A percentile compares a stretch with the other conserved stretches of the same genome.
Evolutionary conservation across 2,888 invertebrate genomes (phyloP).

Genomic region (Phortica magna): DNA sequence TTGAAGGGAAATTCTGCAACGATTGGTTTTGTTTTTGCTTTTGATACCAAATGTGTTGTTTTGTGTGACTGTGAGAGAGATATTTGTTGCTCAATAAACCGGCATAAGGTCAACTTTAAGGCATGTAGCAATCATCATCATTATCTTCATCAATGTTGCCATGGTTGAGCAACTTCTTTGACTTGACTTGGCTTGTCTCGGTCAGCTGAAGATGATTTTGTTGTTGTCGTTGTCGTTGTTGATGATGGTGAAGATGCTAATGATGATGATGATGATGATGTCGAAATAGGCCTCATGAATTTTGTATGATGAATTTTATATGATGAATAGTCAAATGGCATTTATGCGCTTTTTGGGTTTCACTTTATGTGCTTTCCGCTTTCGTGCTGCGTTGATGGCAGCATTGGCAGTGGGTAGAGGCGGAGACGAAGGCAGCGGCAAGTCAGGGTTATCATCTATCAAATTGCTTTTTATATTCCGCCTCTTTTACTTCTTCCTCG

Average conservation of each 20-base stretch:
- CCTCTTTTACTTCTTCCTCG: background rate
- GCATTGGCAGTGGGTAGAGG: no score
- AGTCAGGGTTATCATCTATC: conserved; percentile 24
- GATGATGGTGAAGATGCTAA: background rate
- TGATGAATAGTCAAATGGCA: conserved; percentile 63
- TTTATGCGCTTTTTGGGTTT: background rate
- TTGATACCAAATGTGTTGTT: no score
- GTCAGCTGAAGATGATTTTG: background rate
- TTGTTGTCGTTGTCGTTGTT: background rate
- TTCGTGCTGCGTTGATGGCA: no score
- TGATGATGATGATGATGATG: conserved; percentile 24
- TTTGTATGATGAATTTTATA: conserved; percentile 65
- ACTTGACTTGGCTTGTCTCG: background rate
- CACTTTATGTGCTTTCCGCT: background rate
- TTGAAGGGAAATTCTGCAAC: conserved; percentile 61
- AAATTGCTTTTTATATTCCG: conserved; percentile 15
- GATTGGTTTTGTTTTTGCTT: conserved; percentile 39
- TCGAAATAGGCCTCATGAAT: conserved; percentile 58
- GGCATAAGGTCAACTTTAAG: no score
- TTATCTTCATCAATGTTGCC: background rate
- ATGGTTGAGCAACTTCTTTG: background rate
- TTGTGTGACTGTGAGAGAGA: no score
- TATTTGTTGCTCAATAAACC: no score
- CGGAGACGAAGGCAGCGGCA: background rate
- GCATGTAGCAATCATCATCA: background rate